Percentiles rank a stretch among this genome's conserved stretches.
phyloP scores from a whole-genome alignment of 2,888 invertebrate species.

The Salpingus planirostris region DNA sequence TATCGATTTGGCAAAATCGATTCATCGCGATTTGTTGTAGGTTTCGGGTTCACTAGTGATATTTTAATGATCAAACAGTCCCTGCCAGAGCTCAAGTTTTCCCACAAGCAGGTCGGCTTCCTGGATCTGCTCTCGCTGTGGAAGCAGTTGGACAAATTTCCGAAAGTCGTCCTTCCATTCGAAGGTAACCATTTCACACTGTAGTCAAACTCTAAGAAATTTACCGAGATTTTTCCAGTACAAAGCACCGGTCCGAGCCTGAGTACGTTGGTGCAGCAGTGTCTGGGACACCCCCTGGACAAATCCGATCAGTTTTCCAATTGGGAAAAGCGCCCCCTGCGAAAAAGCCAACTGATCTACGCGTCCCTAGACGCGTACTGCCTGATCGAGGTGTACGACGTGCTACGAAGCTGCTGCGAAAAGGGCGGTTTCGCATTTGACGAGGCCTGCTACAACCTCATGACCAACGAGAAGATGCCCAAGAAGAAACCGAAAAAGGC shows the following conservation, averaged over 20 bases:
- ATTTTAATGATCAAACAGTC: conserved; percentile 52
- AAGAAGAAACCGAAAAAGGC: conserved; percentile 38
- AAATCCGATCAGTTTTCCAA: conserved; percentile 89
- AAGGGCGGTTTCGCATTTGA: conserved; percentile 51
- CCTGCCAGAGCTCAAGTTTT: conserved; percentile 47
- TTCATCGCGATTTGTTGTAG: conserved; percentile 28
- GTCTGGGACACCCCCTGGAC: conserved; percentile 67
- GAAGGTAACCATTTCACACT: too few relatives aligned
- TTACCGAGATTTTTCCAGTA: conserved; percentile 18
- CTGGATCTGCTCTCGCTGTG: conserved; percentile 53
- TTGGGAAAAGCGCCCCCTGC: conserved; percentile 77
- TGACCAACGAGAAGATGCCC: conserved; percentile 45
- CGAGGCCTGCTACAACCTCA: conserved; percentile 52
- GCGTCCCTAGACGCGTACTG: conserved; percentile 87
- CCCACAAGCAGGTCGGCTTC: conserved; percentile 44
- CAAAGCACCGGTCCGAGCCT: conserved; percentile 56
- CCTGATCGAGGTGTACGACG: conserved; percentile 69
- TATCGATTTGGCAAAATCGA: not conserved
- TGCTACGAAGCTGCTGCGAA: conserved; percentile 46
- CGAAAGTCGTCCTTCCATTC: conserved; percentile 48
- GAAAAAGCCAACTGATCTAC: conserved; percentile 69
- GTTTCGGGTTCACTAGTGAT: conserved; percentile 52
- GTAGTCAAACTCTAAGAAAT: not conserved
- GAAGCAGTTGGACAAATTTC: conserved; percentile 48
- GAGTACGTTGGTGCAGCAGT: conserved; percentile 63